These are phyloP conservation scores for Apotomis turbidana DNA, from an alignment of 2,888 invertebrate genomes.

Conservation along the genomic window DNA sequence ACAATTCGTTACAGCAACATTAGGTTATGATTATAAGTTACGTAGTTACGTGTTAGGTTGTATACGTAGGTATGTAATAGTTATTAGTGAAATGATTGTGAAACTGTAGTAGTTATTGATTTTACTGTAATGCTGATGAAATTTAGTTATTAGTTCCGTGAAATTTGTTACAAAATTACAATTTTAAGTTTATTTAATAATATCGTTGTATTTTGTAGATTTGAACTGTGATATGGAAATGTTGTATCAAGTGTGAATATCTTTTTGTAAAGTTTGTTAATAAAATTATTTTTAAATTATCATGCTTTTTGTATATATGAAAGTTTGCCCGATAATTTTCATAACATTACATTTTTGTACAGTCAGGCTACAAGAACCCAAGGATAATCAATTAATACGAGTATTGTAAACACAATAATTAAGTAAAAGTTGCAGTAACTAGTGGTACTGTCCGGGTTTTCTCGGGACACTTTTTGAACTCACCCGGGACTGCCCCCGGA, in stretches of 20 bases:
- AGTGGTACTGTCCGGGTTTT: too few relatives aligned
- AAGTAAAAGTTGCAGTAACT: too few relatives aligned
- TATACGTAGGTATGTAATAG: slow-evolving; percentile 9
- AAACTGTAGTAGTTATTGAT: slow-evolving; percentile 2
- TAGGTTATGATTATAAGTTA: neutral
- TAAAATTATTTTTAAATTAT: slow-evolving; percentile 22
- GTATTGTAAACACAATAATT: too few relatives aligned
- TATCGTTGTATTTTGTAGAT: slow-evolving; percentile 26
- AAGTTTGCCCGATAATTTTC: too few relatives aligned
- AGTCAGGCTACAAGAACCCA: too few relatives aligned
- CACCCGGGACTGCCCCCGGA: too few relatives aligned
- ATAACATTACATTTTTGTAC: too few relatives aligned
- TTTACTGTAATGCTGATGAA: slow-evolving; percentile 1
- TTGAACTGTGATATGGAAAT: slow-evolving; percentile 38
- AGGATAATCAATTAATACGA: too few relatives aligned
- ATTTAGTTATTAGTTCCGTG: slow-evolving; percentile 3
- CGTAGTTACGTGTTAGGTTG: slow-evolving; percentile 11
- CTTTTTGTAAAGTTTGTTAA: slow-evolving; percentile 40
- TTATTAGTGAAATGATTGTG: slow-evolving; percentile 13
- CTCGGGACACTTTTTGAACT: too few relatives aligned
- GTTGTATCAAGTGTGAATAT: slow-evolving; percentile 27
- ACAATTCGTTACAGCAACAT: neutral
- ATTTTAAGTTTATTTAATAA: slow-evolving; percentile 14
- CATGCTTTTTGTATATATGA: neutral
- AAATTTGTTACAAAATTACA: neutral